Evolutionary conservation across 2,888 invertebrate species (phyloP), one percentile per base, ranked within the genome.

Genomic region (Seladonia tumulorum): DNA sequence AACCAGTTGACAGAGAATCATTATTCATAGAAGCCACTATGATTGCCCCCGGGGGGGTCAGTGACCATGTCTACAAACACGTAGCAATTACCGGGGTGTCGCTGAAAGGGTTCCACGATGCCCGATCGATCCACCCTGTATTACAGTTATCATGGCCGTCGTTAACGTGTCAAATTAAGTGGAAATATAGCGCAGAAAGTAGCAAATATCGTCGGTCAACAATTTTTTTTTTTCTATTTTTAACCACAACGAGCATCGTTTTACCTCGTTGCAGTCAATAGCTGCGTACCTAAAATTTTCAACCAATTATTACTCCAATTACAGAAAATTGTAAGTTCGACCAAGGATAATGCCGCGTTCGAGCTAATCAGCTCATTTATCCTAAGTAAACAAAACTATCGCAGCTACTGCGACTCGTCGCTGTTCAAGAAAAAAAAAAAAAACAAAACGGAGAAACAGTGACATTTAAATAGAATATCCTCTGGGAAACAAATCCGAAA

Each of bases 21-120:
- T 83, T 86, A 83, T 86, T 86, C 81, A 83, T 83, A 82, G 81
- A 74, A 39, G 35, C 79, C 77, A 75, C 85, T 80, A 86, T 81
- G 85, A 88, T 89, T 87, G 79, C 22, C 73, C 25, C 53, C 16
- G 53, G 29, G 18, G 22, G 66, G 81, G 81, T 74, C 81, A 42
- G 25, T 77, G 81, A 84, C 84, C 78, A 70, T 53, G 60, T 45
- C 79, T 16, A 72, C 47, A 72, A 68, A 76, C 66, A 76, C 47
- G 35, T 45, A 42, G 60, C 68, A 57, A 79, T 79, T 71, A 78
- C 70, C 25, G 25, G 78, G 71, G 68, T 78, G 35, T 78, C 53
- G 25, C 78, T 71, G 49, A 70, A 68, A 71, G 71, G 45, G 35
- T 78, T 78, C 49, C 39, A 78, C 39, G 35, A 68, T 25, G 68